Percentiles rank a stretch among this genome's conserved stretches.
Evolutionary conservation across 2,113 vertebrate species (phyloP).

Genomic region (Odontesthes bonariensis): DNA sequence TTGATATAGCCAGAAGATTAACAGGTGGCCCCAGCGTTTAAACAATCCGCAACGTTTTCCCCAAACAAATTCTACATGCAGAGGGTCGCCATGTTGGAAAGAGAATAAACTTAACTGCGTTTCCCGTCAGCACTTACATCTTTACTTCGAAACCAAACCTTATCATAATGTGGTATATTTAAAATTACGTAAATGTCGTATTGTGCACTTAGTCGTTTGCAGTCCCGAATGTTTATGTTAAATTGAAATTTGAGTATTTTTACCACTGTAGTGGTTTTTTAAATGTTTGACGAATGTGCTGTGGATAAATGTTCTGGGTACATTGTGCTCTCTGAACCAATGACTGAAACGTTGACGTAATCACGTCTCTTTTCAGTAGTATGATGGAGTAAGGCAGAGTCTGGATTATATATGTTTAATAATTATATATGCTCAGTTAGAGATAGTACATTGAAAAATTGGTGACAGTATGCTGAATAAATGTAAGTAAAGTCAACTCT

Average conservation of each 20-base stretch:
- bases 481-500: no score
- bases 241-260: background rate
- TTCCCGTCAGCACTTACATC: slow-evolving; percentile 37
- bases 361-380: no score
- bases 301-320: background rate
- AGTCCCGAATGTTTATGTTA: background rate
- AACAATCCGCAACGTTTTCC: slow-evolving; percentile 32
- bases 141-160: no score
- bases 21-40: slow-evolving; percentile 19
- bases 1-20: background rate
- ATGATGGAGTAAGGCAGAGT: no score
- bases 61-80: slow-evolving; percentile 45
- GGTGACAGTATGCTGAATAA: no score
- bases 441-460: no score
- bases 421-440: no score
- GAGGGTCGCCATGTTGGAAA: slow-evolving; percentile 71
- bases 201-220: background rate
- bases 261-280: background rate
- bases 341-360: no score
- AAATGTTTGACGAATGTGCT: slow-evolving; percentile 41
- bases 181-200: background rate
- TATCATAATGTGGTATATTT: accelerated
- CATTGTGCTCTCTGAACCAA: no score
- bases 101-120: slow-evolving; percentile 14
- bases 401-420: no score